A percentile compares a stretch with the other conserved stretches of the same genome.
Conservation (phyloP, 2,888 invertebrate species). For the Chironomus tentans region DNA sequence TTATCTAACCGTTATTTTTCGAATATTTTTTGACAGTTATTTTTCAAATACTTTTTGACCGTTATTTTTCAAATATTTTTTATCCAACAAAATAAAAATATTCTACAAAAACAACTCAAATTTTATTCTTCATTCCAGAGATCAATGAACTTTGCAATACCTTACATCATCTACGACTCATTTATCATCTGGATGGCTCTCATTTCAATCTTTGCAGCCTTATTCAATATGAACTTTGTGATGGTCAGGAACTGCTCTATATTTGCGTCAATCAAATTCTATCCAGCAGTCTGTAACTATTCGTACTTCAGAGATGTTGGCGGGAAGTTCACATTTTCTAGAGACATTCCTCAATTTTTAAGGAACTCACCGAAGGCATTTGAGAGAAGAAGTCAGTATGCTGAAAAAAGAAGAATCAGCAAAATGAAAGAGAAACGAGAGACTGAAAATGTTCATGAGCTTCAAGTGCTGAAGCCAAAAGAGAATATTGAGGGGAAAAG, state of each 20-base stretch:
- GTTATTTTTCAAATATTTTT: too few species aligned
- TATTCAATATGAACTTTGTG: constrained; percentile 6
- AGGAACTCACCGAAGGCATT: background rate
- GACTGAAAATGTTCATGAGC: background rate
- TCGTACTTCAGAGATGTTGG: background rate
- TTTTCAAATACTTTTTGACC: too few species aligned
- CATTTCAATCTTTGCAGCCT: constrained; percentile 3
- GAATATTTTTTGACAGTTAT: too few species aligned
- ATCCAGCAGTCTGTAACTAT: constrained; percentile 22
- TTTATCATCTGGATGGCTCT: constrained; percentile 10
- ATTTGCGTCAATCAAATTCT: constrained; percentile 15
- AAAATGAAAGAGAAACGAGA: background rate
- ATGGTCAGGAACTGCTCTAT: constrained; percentile 19
- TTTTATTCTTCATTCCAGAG: background rate
- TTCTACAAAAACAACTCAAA: background rate
- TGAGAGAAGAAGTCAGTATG: background rate
- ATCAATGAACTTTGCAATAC: constrained; percentile 7
- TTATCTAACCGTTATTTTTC: too few species aligned
- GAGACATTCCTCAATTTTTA: background rate
- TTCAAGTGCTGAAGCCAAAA: background rate
- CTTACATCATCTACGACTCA: constrained; percentile 1
- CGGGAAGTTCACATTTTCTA: constrained; percentile 7
- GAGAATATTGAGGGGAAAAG: background rate
- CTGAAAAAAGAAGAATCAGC: background rate
- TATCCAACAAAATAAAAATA: too few species aligned